phyloP scores from a whole-genome alignment of 2,113 vertebrate species.

The Podarcis cretensis region DNA sequence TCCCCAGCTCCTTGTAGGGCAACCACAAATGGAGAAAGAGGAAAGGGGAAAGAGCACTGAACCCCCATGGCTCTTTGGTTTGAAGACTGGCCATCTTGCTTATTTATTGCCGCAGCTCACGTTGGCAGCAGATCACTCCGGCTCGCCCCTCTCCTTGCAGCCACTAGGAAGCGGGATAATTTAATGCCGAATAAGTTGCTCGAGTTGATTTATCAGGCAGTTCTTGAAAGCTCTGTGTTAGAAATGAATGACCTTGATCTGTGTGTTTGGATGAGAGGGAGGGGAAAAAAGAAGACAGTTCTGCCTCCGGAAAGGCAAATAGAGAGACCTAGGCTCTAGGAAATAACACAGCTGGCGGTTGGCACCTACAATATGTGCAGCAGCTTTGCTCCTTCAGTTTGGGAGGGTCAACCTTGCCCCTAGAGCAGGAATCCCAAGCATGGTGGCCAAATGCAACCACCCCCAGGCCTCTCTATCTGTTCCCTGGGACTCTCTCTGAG shows the following conservation, averaged over 20 bases:
- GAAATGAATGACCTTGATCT: conserved; percentile 71
- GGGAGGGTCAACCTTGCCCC: too few relatives aligned
- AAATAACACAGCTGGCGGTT: not conserved
- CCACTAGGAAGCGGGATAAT: conserved; percentile 62
- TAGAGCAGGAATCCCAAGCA: too few relatives aligned
- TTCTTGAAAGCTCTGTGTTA: conserved; percentile 58
- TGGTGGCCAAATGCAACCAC: too few relatives aligned
- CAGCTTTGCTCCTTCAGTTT: not conserved
- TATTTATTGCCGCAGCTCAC: conserved; percentile 69
- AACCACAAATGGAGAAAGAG: not conserved
- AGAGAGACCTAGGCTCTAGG: not conserved
- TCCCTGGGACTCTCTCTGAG: too few relatives aligned
- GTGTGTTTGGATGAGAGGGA: conserved; percentile 58
- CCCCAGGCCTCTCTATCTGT: too few relatives aligned
- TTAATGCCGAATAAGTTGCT: conserved; percentile 72
- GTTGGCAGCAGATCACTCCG: conserved; percentile 53
- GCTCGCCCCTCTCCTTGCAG: conserved; percentile 55
- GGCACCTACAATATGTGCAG: not conserved
- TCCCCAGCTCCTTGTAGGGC: conserved; percentile 44
- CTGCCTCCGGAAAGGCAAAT: not conserved
- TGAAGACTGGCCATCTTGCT: conserved; percentile 69
- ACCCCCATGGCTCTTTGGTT: conserved; percentile 53
- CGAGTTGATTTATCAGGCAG: conserved; percentile 69
- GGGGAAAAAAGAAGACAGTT: not conserved
- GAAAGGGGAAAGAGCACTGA: conserved; percentile 49